Conservation (phyloP, 2,888 invertebrate species). For the Caenorhabditis japonica region DNA sequence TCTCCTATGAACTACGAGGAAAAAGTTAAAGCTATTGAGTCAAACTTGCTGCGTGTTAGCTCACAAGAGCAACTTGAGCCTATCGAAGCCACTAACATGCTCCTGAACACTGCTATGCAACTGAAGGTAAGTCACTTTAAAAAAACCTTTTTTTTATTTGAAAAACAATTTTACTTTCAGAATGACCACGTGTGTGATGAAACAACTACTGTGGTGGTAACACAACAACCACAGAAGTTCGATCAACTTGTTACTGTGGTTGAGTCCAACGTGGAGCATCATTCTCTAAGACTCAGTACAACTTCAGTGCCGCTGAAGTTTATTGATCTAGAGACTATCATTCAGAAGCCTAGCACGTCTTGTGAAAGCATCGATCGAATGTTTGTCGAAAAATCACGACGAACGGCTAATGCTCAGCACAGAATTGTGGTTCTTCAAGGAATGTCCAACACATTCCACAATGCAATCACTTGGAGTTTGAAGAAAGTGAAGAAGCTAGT, state of each 20-base stretch:
- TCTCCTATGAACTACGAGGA: conserved; percentile 47
- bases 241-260: conserved; percentile 67
- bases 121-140: conserved; percentile 61
- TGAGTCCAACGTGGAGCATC: conserved; percentile 56
- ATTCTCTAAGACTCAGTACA: conserved; percentile 39
- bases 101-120: conserved; percentile 61
- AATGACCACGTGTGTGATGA: conserved; percentile 64
- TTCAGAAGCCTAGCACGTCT: conserved; percentile 63
- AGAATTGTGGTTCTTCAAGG: conserved; percentile 68
- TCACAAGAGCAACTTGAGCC: conserved; percentile 50
- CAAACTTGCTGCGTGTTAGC: conserved; percentile 40
- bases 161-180: conserved; percentile 15
- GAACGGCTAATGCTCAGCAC: conserved; percentile 64
- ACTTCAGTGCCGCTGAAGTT: conserved; percentile 53
- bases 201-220: conserved; percentile 63
- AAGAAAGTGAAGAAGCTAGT: conserved; percentile 63
- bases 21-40: conserved; percentile 48
- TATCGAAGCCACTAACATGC: conserved; percentile 59
- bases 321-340: conserved; percentile 67
- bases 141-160: neutral
- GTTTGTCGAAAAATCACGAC: conserved; percentile 49
- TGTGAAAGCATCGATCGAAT: conserved; percentile 51
- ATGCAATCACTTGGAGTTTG: conserved; percentile 70
- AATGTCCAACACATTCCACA: conserved; percentile 66
- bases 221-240: conserved; percentile 59